Evolutionary conservation across 2,888 invertebrate genomes (phyloP).

Genomic region (Netelia virgata): DNA sequence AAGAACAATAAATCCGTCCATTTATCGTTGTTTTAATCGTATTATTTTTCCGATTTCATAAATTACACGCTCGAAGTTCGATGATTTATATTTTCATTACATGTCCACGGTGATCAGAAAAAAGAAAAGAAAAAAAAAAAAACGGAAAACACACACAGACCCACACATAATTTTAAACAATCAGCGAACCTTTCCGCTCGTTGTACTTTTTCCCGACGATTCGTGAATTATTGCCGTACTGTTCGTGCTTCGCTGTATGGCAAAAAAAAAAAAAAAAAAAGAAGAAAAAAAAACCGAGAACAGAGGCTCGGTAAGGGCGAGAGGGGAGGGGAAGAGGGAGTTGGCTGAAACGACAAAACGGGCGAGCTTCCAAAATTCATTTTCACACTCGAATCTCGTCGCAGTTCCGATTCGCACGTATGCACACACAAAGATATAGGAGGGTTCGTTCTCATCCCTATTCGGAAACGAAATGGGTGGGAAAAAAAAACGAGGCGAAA

Average conservation of each 20-base stretch:
- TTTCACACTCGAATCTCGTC: conserved; percentile 50
- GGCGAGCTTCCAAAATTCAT: conserved; percentile 58
- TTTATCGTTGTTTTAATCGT: too few species aligned
- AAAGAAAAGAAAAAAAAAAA: too few species aligned
- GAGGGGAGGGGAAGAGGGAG: background rate
- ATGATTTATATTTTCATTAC: background rate
- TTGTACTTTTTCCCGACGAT: conserved; percentile 15
- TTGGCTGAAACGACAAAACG: conserved; percentile 17
- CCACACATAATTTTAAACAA: background rate
- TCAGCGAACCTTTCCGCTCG: background rate
- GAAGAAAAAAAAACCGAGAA: background rate
- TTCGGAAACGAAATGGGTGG: background rate
- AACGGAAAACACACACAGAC: too few species aligned
- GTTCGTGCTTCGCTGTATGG: conserved; percentile 4
- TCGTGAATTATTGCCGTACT: conserved; percentile 49
- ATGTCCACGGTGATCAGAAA: background rate
- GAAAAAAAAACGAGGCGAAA: conserved; percentile 18
- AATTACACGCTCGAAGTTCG: too few species aligned
- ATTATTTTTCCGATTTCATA: too few species aligned
- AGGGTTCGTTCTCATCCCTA: conserved; percentile 16
- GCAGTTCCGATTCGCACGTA: conserved; percentile 9
- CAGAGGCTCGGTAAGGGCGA: background rate
- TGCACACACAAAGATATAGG: background rate
- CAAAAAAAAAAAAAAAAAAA: background rate
- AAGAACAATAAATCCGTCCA: background rate